A percentile compares a stretch with the other conserved stretches of the same genome.
These are phyloP conservation scores for Narcine bancroftii DNA, from an alignment of 2,113 vertebrate species.

Conservation along the genomic window DNA sequence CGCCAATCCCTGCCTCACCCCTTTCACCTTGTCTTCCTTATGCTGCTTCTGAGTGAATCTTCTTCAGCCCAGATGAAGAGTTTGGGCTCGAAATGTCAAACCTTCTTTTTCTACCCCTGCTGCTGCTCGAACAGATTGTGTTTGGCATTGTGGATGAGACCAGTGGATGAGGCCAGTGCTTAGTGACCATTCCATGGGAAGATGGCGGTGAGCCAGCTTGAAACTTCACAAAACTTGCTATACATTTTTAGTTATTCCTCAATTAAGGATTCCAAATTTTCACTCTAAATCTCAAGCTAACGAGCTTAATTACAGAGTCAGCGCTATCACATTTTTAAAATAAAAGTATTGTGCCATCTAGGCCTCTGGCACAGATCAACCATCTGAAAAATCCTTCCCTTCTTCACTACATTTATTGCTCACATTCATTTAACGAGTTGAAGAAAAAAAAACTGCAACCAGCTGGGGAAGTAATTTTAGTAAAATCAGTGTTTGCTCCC, in stretches of 20 bases:
- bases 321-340: not conserved
- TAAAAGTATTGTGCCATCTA: not conserved
- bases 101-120: too few species aligned
- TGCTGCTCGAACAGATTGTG: too few species aligned
- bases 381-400: not conserved
- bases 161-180: too few species aligned
- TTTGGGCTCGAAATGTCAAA: too few species aligned
- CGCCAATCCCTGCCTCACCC: too few species aligned
- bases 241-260: not conserved
- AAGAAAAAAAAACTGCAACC: not conserved
- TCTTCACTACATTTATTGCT: not conserved
- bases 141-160: too few species aligned
- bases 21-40: too few species aligned
- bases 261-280: not conserved
- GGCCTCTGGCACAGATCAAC: not conserved
- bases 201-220: too few species aligned
- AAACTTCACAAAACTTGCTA: too few species aligned
- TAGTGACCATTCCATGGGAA: too few species aligned
- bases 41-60: too few species aligned
- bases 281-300: not conserved
- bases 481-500: not conserved
- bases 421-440: not conserved
- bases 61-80: too few species aligned
- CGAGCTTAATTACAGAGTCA: not conserved
- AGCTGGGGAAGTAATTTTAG: not conserved